Evolutionary conservation across 2,888 invertebrate species (phyloP).

Genomic region (Amaurobius ferox): DNA sequence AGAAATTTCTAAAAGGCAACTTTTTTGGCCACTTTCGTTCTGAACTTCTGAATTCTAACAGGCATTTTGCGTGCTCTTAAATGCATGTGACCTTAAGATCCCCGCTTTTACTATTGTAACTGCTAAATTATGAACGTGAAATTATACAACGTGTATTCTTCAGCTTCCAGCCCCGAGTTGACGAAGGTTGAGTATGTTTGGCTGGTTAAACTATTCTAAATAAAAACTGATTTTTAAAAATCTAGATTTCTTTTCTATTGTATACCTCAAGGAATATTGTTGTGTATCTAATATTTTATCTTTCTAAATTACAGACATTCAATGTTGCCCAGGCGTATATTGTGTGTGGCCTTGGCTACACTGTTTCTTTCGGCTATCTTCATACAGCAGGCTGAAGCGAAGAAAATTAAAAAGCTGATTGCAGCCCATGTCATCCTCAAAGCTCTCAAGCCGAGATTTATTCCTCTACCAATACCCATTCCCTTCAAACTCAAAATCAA

Average conservation of each 20-base stretch:
- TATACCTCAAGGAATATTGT: background rate
- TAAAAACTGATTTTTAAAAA: background rate
- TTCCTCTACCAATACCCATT: constrained; percentile 61
- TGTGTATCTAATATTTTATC: background rate
- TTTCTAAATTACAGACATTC: background rate
- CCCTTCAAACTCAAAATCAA: constrained; percentile 59
- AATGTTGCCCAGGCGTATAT: constrained; percentile 8
- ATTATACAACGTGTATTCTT: no score
- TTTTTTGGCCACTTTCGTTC: no score
- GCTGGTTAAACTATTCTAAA: no score
- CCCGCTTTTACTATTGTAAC: no score
- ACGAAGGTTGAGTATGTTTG: no score
- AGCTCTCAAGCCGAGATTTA: constrained; percentile 56
- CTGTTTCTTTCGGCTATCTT: constrained; percentile 19
- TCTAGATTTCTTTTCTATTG: background rate
- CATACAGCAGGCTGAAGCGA: constrained; percentile 21
- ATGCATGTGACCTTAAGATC: no score
- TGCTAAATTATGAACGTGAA: no score
- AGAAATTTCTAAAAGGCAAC: no score
- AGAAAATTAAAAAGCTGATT: constrained; percentile 34
- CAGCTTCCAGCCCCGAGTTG: no score
- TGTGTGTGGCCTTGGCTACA: constrained; percentile 3
- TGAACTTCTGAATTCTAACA: no score
- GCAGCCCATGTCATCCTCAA: constrained; percentile 28
- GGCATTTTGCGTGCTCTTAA: no score